phyloP scores from a whole-genome alignment of 2,888 invertebrate species.

The Metellina segmentata region DNA sequence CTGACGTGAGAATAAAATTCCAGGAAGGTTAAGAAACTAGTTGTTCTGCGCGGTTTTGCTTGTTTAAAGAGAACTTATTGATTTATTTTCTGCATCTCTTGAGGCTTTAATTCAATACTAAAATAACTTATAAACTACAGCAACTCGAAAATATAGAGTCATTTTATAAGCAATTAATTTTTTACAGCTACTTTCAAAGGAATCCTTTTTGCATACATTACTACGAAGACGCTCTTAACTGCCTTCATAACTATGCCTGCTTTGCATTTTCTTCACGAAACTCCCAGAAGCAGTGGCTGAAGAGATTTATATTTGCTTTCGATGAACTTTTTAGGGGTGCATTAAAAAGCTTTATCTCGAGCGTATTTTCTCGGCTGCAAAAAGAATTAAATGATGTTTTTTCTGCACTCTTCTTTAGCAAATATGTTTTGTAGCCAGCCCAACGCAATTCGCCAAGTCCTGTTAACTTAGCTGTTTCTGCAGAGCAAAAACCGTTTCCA shows the following conservation, averaged over 20 bases:
- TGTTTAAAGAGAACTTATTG: too few relatives aligned
- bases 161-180: not conserved
- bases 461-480: conserved; percentile 12
- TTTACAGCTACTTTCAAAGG: not conserved
- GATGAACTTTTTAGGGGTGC: not conserved
- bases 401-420: not conserved
- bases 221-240: not conserved
- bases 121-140: not conserved
- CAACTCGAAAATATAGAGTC: not conserved
- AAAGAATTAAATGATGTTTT: not conserved
- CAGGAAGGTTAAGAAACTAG: too few relatives aligned
- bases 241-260: not conserved
- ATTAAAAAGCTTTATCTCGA: not conserved
- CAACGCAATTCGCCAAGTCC: not conserved
- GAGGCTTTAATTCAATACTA: not conserved
- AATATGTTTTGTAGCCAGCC: not conserved
- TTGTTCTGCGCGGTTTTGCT: too few relatives aligned
- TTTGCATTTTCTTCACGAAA: not conserved
- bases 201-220: not conserved
- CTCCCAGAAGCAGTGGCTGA: not conserved
- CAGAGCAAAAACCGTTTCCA: conserved; percentile 10
- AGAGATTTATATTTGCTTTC: not conserved
- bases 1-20: too few relatives aligned
- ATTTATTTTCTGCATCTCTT: too few relatives aligned
- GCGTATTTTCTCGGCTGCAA: not conserved